A percentile compares a stretch with the other conserved stretches of the same genome.
These are phyloP conservation scores for Xiphophorus hellerii DNA, from an alignment of 2,113 vertebrate species.

Conservation along the genomic window DNA sequence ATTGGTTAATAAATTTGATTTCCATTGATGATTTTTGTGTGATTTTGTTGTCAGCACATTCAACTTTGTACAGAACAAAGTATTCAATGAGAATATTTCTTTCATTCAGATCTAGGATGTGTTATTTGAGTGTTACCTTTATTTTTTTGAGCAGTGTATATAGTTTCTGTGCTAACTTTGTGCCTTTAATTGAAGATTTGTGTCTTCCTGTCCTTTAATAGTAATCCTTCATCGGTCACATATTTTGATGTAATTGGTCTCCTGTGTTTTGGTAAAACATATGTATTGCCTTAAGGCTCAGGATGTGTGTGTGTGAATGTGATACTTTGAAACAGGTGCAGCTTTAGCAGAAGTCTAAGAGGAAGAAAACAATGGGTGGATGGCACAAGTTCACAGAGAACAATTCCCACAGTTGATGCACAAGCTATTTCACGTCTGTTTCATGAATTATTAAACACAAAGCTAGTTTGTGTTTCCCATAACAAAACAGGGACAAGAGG, in stretches of 20 bases:
- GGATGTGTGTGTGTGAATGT: constrained; percentile 39
- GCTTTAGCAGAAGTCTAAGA: constrained; percentile 27
- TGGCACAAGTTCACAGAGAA: constrained; percentile 53
- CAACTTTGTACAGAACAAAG: no score
- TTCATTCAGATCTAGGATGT: no score
- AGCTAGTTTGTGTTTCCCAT: constrained; percentile 60
- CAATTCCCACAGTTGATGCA: constrained; percentile 64
- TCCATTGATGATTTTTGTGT: no score
- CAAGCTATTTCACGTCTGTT: constrained; percentile 60
- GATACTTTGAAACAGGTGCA: constrained; percentile 58
- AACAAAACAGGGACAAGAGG: constrained; percentile 62
- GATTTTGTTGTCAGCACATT: no score
- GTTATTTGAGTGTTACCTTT: no score
- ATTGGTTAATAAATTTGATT: no score
- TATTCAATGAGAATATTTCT: no score
- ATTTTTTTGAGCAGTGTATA: no score
- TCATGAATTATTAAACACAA: constrained; percentile 71
- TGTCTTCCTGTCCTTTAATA: constrained; percentile 8
- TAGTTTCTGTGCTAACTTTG: no score
- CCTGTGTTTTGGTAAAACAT: constrained; percentile 55
- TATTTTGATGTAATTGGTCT: constrained; percentile 73
- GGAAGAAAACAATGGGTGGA: constrained; percentile 53
- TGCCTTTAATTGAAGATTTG: not conserved
- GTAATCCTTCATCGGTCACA: constrained; percentile 61
- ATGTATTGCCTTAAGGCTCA: constrained; percentile 60